Evolutionary conservation across 2,888 invertebrate genomes (phyloP).

Genomic region (Thymelicus sylvestris): DNA sequence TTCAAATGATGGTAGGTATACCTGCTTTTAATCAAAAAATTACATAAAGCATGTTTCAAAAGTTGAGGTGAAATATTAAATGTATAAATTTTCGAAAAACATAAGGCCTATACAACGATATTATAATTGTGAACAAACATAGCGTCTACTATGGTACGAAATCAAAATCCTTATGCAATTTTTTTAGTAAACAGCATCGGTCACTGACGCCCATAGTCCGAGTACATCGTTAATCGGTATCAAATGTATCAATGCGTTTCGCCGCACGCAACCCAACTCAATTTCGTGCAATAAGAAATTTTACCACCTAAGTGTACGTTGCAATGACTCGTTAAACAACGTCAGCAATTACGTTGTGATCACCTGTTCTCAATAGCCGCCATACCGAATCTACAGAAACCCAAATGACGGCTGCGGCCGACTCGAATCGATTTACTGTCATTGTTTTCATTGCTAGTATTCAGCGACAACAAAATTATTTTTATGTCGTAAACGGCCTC

Average conservation of each 20-base stretch:
- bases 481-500: neutral
- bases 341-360: neutral
- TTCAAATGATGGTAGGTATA: neutral
- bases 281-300: neutral
- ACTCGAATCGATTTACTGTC: slow-evolving; percentile 13
- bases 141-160: too few relatives aligned
- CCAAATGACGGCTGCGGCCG: slow-evolving; percentile 7
- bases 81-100: too few relatives aligned
- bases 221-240: too few relatives aligned
- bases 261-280: neutral
- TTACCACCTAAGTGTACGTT: neutral
- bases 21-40: neutral
- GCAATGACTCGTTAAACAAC: neutral
- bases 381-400: slow-evolving; percentile 17
- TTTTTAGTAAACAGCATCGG: too few relatives aligned
- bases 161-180: too few relatives aligned
- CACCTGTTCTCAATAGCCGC: slow-evolving; percentile 15
- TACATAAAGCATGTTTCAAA: neutral
- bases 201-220: too few relatives aligned
- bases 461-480: too few relatives aligned
- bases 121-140: too few relatives aligned
- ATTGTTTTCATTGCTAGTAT: slow-evolving; percentile 20
- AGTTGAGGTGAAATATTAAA: too few relatives aligned
- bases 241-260: too few relatives aligned
- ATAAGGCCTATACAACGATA: too few relatives aligned